Percentiles rank a stretch among this genome's conserved stretches.
phyloP scores from a whole-genome alignment of 1,140 invertebrate genomes.

The Micrasema minimum region DNA sequence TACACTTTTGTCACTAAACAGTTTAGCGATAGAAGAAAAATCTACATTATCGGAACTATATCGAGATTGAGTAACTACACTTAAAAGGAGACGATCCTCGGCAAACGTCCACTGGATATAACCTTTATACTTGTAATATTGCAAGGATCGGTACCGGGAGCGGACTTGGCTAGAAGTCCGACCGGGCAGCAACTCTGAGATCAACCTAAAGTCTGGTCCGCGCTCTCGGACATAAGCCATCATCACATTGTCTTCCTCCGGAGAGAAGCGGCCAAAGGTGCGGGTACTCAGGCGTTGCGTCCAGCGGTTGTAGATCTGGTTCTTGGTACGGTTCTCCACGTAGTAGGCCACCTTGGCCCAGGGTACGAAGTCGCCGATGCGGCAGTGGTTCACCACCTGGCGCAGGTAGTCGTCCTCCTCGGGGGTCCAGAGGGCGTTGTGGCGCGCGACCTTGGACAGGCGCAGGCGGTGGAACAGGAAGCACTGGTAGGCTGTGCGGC shows the following conservation, averaged over 20 bases:
- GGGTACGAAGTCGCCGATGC: conserved; percentile 45
- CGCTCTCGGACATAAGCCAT: conserved; percentile 29
- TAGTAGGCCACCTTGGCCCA: conserved; percentile 47
- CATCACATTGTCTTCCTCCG: conserved; percentile 43
- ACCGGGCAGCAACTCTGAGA: conserved; percentile 26
- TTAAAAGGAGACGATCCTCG: conserved; percentile 31
- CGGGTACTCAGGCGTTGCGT: neutral
- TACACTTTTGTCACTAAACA: conserved; percentile 12
- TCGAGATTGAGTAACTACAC: conserved; percentile 1
- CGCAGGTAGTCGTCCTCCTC: conserved; percentile 41
- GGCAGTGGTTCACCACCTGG: conserved; percentile 35
- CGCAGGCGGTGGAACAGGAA: conserved; percentile 37
- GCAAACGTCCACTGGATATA: conserved; percentile 16
- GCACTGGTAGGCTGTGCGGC: conserved; percentile 44
- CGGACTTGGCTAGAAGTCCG: conserved; percentile 12
- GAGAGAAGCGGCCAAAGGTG: conserved; percentile 28
- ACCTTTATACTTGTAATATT: neutral
- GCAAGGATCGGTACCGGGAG: neutral
- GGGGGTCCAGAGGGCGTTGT: conserved; percentile 26
- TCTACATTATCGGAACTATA: conserved; percentile 13
- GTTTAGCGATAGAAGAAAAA: conserved; percentile 9
- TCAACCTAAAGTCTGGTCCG: conserved; percentile 13
- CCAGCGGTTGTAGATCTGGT: conserved; percentile 45
- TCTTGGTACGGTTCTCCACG: conserved; percentile 41
- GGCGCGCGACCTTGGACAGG: neutral